Base-by-base conservation (phyloP, 2,797 vertebrate species). In the Brotogeris chrysoptera region DNA sequence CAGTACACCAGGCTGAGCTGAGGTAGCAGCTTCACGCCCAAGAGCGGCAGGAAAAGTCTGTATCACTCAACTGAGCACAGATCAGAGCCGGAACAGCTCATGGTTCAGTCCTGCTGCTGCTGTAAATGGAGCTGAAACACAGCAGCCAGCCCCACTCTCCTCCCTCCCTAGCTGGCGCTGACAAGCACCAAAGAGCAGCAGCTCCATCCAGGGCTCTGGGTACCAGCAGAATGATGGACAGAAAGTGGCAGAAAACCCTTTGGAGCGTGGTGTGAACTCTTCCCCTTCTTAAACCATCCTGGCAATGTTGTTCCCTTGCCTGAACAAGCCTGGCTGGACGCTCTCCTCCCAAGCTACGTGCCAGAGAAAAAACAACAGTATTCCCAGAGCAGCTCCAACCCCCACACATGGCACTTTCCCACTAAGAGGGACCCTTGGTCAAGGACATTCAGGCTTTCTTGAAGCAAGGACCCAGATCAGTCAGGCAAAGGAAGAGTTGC, bases 81-180 rank as follows among this genome's bases (percentile, higher is more conserved):
- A 77, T 38, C 81, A 91, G 63, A 50, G 43, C 57, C 47, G 61
- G 34, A 82, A 59, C 53, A 71, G 65, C 18, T 4, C 9, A 5
- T 1, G 1, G 19, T 53, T 85, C 8, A 0, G 21, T 32, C 20
- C 68, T 82, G 30, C 64, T 65, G 28, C n/a, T 59, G 15, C 27
- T 24, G 38, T 44, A 47, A 47, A 63, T 24, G 14, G 16, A 77
- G 28, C 60, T 27, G 66, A 61, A 72, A 61, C 30, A 39, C 21
- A 34, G 43, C 4, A 0, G 30, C 28, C 73, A 44, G 11, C 39
- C 5, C 24, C 28, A 0, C 0, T 0, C 9, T 83, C 21, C 44
- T 78, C 57, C 43, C 39, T 60, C 15, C 24, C 32, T 25, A 79
- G 47, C 52, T 36, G 34, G 19, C 7, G 5, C 3, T 0, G 36